Conservation (phyloP, 2,888 invertebrate genomes). For the Mesorhabditis spiculigera region DNA sequence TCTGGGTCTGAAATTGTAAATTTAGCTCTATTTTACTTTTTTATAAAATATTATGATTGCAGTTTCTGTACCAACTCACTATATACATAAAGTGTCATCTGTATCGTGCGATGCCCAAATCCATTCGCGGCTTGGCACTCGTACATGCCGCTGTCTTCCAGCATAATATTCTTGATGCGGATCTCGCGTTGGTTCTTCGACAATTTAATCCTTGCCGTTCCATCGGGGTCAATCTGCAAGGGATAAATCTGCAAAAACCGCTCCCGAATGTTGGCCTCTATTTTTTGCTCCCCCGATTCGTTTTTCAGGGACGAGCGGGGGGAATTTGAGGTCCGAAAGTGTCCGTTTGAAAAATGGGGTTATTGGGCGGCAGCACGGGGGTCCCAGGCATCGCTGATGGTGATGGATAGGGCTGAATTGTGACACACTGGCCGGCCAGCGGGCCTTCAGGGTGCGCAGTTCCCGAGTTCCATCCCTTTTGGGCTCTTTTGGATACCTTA, state of each 20-base stretch:
- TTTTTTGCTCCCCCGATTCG: neutral
- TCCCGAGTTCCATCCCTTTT: too few relatives aligned
- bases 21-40: neutral
- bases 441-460: too few relatives aligned
- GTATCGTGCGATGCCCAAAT: conserved; percentile 48
- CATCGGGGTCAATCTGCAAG: neutral
- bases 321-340: neutral
- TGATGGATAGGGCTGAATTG: too few relatives aligned
- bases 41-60: neutral
- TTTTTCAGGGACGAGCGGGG: neutral
- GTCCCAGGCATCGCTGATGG: neutral
- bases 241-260: neutral
- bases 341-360: conserved; percentile 6
- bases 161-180: conserved; percentile 42
- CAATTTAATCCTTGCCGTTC: conserved; percentile 26
- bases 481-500: too few relatives aligned
- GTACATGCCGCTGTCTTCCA: conserved; percentile 49
- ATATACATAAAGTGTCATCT: conserved; percentile 49
- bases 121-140: conserved; percentile 54
- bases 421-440: too few relatives aligned
- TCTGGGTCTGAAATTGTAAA: conserved; percentile 24
- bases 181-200: conserved; percentile 43
- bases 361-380: neutral
- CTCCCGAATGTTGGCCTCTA: neutral
- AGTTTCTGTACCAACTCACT: conserved; percentile 21